Percentiles rank a stretch among this genome's conserved stretches.
Conservation (phyloP, 2,113 vertebrate genomes). For the Gopherus flavomarginatus region DNA sequence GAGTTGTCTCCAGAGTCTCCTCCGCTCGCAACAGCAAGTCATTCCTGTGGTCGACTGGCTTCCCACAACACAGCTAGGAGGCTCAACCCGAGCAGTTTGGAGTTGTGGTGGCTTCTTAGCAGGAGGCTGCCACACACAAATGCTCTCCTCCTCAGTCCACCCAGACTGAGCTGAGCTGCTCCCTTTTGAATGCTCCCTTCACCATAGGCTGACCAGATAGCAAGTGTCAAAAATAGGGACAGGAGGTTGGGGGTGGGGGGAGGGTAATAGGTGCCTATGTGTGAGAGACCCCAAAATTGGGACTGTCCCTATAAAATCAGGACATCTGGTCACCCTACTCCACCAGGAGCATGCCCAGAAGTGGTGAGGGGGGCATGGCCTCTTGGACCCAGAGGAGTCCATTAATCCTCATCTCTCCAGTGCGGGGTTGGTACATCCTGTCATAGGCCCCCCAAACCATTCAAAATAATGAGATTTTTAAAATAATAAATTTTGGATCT, state of each 20-base stretch:
- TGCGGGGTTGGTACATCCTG: neutral
- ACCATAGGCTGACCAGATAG: neutral
- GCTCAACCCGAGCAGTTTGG: neutral
- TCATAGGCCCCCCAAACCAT: neutral
- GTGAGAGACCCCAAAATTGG: too few relatives aligned
- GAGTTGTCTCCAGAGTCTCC: neutral
- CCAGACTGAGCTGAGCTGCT: neutral
- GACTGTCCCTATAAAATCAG: too few relatives aligned
- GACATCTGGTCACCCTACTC: too few relatives aligned
- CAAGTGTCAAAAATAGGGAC: too few relatives aligned
- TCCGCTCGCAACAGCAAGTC: neutral
- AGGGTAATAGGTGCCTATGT: too few relatives aligned
- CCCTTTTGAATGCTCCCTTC: neutral
- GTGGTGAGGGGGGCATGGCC: neutral
- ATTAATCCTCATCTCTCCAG: neutral
- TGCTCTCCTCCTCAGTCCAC: neutral
- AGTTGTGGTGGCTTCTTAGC: neutral
- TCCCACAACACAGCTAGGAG: neutral
- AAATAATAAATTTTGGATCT: neutral
- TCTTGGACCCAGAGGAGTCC: neutral
- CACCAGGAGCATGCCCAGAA: neutral
- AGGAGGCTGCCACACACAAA: neutral
- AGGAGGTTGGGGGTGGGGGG: too few relatives aligned
- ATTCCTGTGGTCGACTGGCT: neutral
- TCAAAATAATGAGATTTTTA: neutral